A percentile compares a stretch with the other conserved stretches of the same genome.
phyloP scores from a whole-genome alignment of 2,888 invertebrate species.

The Plagodis pulveraria region DNA sequence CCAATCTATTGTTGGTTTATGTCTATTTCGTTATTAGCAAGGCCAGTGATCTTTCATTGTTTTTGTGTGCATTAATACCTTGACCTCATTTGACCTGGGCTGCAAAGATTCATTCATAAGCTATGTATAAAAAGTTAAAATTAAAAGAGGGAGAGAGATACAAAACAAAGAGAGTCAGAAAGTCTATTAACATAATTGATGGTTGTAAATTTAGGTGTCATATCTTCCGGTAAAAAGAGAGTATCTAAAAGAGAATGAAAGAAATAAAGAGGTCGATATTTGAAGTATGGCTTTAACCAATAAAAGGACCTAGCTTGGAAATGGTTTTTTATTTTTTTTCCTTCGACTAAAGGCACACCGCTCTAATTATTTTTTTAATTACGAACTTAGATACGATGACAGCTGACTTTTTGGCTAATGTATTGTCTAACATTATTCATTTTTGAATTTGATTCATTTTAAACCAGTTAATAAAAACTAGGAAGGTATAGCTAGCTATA shows the following conservation, averaged over 20 bases:
- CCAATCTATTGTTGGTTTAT: too few relatives aligned
- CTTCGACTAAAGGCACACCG: constrained; percentile 32
- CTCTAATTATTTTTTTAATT: constrained; percentile 54
- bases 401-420: constrained; percentile 45
- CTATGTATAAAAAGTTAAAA: constrained; percentile 32
- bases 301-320: constrained; percentile 32
- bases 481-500: too few relatives aligned
- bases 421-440: constrained; percentile 36
- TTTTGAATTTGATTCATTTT: constrained; percentile 7
- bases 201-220: constrained; percentile 74
- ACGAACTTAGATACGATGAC: constrained; percentile 45
- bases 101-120: constrained; percentile 13
- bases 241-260: constrained; percentile 39
- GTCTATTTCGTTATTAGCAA: too few relatives aligned
- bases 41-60: background rate
- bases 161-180: constrained; percentile 50
- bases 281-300: constrained; percentile 43
- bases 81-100: constrained; percentile 19
- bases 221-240: constrained; percentile 69
- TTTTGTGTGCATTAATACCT: constrained; percentile 1
- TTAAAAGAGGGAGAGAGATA: constrained; percentile 29
- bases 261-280: constrained; percentile 48
- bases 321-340: constrained; percentile 30
- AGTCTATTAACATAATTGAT: constrained; percentile 70
- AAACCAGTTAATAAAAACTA: background rate